A percentile compares a stretch with the other conserved stretches of the same genome.
phyloP scores from a whole-genome alignment of 2,113 vertebrate genomes.

The Ibidorhyncha struthersii region DNA sequence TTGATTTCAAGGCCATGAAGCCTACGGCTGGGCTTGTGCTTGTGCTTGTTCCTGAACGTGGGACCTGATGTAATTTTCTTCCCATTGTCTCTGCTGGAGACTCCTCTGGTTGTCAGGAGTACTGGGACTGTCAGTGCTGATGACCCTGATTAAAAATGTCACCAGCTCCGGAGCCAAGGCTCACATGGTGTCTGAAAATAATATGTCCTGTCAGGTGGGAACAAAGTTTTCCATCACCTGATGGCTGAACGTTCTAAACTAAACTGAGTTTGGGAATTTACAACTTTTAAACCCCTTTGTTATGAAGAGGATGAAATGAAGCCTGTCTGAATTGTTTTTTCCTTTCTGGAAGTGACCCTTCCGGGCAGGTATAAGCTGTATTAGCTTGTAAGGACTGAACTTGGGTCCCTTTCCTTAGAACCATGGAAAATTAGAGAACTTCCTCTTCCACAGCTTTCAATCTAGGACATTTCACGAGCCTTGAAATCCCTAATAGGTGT shows the following conservation, averaged over 20 bases:
- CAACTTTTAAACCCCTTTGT: neutral
- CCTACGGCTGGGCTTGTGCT: neutral
- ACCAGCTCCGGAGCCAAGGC: neutral
- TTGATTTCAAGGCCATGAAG: slow-evolving; percentile 28
- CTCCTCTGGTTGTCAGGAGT: slow-evolving; percentile 11
- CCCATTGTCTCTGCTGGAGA: neutral
- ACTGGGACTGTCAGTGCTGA: slow-evolving; percentile 23
- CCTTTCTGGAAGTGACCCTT: neutral
- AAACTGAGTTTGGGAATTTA: neutral
- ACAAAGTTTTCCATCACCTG: slow-evolving; percentile 13
- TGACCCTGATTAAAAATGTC: slow-evolving; percentile 59
- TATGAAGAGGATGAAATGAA: neutral
- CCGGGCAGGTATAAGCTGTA: neutral
- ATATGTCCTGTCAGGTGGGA: neutral
- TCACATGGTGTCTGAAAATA: neutral
- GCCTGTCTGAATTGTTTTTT: neutral
- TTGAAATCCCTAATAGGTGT: neutral
- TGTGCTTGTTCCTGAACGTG: neutral
- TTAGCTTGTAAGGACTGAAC: neutral
- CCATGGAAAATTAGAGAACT: neutral
- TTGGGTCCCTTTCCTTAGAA: neutral
- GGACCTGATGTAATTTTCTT: slow-evolving; percentile 31
- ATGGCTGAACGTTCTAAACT: neutral
- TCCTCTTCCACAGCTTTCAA: neutral
- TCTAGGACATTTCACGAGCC: neutral